Evolutionary conservation across 2,113 vertebrate species (phyloP).

Genomic region (Tetrax tetrax): DNA sequence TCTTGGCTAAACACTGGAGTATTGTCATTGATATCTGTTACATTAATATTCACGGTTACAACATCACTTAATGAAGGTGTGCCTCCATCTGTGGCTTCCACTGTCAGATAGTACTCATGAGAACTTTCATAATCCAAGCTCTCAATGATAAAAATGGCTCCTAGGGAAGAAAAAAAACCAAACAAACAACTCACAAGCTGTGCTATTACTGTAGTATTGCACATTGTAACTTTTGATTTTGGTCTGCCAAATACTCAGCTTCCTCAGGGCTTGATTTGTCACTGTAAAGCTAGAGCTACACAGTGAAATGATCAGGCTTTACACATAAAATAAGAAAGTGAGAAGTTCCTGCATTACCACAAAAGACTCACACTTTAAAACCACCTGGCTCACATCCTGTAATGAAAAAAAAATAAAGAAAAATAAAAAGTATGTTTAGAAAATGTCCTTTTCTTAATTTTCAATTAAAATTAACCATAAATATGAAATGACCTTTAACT

Average conservation of each 20-base stretch:
- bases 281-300: background rate
- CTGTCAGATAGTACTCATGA: constrained; percentile 93
- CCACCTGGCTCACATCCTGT: background rate
- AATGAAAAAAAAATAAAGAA: background rate
- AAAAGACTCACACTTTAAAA: background rate
- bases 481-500: background rate
- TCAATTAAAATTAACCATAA: background rate
- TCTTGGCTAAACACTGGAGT: constrained; percentile 89
- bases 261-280: background rate
- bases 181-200: background rate
- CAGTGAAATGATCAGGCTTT: background rate
- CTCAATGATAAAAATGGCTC: constrained; percentile 90
- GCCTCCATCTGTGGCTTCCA: constrained; percentile 93
- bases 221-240: background rate
- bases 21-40: constrained; percentile 96
- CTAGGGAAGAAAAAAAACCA: constrained; percentile 57
- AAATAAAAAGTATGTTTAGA: background rate
- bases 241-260: background rate
- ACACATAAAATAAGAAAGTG: background rate
- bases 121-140: constrained; percentile 90
- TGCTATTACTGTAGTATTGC: background rate
- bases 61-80: constrained; percentile 90
- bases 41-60: constrained; percentile 91
- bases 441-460: background rate
- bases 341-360: background rate